Evolutionary conservation across 2,797 vertebrate genomes (phyloP), one percentile per base, ranked within the genome.

Genomic region (Smutsia gigantea): DNA sequence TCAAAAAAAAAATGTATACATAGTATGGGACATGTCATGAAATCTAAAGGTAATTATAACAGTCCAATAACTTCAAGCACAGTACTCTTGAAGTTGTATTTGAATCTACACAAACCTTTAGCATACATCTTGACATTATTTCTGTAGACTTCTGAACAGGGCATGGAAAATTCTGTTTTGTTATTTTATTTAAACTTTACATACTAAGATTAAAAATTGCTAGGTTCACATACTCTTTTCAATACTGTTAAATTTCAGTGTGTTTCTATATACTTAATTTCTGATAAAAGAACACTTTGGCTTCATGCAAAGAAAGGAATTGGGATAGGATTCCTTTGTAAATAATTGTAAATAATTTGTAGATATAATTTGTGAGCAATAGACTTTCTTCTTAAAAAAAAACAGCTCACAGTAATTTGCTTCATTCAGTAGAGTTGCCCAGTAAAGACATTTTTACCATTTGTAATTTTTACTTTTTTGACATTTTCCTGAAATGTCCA

Each of bases 161-260:
- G 1, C 18, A 51, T 51, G 11, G n/a, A 78, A 55, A 87, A 57
- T 29, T 64, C 37, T 51, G 17, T 7, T 34, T 83, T 96, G 27
- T 37, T 84, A 61, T 86, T 95, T 95, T n/a, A 81, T 64, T 5
- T 37, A 81, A 84, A 63, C 12, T 68, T 94, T 66, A 57, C 7
- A 29, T 68, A 42, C 1, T 6, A 66, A 57, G 29, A 89, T 74
- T 39, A n/a, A 81, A 93, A 37, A 74, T 4, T 18, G 0, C 59
- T 29, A 72, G 1, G 9, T 39, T 66, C 12, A 34, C 10, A n/a
- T 63, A 34, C 2, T 53, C 4, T 81, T 87, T 82, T 64, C 39
- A 63, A 78, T 69, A 72, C 12, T 78, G 7, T 82, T 71, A 59
- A 34, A 95, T 69, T 86, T 86, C 31, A 90, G 13, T 68, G 42